Evolutionary conservation across 2,797 vertebrate genomes (phyloP).

Genomic region (Takifugu ocellatus): DNA sequence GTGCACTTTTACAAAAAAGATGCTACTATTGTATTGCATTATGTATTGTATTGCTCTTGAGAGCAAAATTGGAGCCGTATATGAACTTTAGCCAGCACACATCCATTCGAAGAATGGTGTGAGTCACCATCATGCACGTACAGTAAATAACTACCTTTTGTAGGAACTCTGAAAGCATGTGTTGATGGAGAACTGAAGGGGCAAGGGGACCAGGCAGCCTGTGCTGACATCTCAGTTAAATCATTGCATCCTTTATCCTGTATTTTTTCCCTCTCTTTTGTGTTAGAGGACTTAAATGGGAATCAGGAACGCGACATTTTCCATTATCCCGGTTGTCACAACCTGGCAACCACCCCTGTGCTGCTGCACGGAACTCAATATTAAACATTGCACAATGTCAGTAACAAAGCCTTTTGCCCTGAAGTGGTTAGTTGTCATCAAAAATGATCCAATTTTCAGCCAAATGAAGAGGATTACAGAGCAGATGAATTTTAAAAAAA

Average conservation of each 20-base stretch:
- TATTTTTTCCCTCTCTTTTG: too few relatives aligned
- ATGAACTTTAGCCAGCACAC: too few relatives aligned
- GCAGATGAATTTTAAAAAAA: conserved; percentile 6
- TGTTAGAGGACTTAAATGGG: not conserved
- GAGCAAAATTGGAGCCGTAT: too few relatives aligned
- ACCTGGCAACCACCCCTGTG: conserved; percentile 12
- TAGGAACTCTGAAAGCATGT: not conserved
- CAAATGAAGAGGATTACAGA: conserved; percentile 38
- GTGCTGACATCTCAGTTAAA: too few relatives aligned
- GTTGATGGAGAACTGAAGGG: not conserved
- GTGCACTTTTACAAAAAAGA: too few relatives aligned
- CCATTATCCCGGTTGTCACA: not conserved
- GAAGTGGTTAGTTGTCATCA: conserved; percentile 35
- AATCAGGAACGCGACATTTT: not conserved
- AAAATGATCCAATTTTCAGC: conserved; percentile 22
- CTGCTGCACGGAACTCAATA: conserved; percentile 11
- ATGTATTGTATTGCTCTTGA: too few relatives aligned
- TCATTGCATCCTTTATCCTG: too few relatives aligned
- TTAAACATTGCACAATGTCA: conserved; percentile 28
- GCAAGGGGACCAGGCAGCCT: not conserved
- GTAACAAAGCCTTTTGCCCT: conserved; percentile 21
- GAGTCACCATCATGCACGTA: too few relatives aligned
- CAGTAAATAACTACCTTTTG: too few relatives aligned
- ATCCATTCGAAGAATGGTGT: too few relatives aligned
- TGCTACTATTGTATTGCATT: too few relatives aligned